Evolutionary conservation across 2,113 vertebrate species (phyloP).

Genomic region (Heloderma charlesbogerti): DNA sequence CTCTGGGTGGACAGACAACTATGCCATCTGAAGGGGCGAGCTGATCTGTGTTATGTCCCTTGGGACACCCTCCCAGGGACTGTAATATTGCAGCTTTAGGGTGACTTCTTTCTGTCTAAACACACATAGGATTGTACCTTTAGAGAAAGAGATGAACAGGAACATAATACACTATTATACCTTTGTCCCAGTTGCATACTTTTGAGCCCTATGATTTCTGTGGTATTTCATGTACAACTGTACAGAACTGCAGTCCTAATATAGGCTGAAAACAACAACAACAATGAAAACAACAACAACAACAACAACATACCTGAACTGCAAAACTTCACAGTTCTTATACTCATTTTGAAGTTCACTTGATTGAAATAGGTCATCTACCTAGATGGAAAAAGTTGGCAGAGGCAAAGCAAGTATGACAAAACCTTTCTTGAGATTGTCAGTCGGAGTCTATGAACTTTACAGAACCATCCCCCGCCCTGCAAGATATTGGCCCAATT

Average conservation of each 20-base stretch:
- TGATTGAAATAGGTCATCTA: slow-evolving; percentile 75
- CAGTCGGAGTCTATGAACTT: not conserved
- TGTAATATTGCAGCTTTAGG: not conserved
- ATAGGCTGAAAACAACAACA: not conserved
- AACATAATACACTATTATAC: not conserved
- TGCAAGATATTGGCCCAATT: not conserved
- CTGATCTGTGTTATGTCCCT: not conserved
- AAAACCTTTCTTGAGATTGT: not conserved
- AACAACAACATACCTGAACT: slow-evolving; percentile 74
- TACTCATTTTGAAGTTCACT: slow-evolving; percentile 74
- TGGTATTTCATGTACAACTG: not conserved
- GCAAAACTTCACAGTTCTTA: slow-evolving; percentile 68
- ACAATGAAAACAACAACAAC: too few species aligned
- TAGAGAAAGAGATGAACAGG: not conserved
- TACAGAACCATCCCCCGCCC: not conserved
- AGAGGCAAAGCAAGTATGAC: not conserved
- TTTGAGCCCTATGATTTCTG: not conserved
- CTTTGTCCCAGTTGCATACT: not conserved
- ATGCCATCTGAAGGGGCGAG: not conserved
- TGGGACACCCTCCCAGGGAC: not conserved
- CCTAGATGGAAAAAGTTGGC: slow-evolving; percentile 57
- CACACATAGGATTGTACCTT: too few species aligned
- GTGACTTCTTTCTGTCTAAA: too few species aligned
- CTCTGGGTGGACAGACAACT: not conserved
- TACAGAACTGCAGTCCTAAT: not conserved